Evolutionary conservation across 2,888 invertebrate genomes (phyloP).

Genomic region (Troides aeacus): DNA sequence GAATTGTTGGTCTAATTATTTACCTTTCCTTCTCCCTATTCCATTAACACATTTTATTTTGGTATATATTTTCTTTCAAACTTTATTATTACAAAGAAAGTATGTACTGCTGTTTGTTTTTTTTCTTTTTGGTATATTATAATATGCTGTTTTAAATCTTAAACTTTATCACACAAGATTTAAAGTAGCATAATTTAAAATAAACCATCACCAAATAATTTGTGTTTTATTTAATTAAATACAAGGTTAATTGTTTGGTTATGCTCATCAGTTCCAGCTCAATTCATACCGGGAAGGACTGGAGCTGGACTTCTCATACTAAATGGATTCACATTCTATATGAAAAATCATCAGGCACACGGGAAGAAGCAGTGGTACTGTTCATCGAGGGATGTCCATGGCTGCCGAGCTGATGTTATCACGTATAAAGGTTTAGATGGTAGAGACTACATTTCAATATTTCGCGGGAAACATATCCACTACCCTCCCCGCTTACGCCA

Average conservation of each 20-base stretch:
- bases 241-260: conserved; percentile 34
- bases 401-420: conserved; percentile 72
- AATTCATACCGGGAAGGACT: conserved; percentile 71
- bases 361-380: conserved; percentile 77
- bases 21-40: conserved; percentile 44
- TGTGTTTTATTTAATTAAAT: conserved; percentile 42
- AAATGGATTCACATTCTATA: conserved; percentile 73
- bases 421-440: conserved; percentile 70
- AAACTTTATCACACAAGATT: neutral
- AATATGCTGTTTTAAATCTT: conserved; percentile 18
- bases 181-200: conserved; percentile 25
- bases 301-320: conserved; percentile 69
- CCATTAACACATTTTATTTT: neutral
- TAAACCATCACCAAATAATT: conserved; percentile 37
- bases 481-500: conserved; percentile 67
- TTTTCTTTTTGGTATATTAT: neutral
- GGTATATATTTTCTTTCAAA: conserved; percentile 35
- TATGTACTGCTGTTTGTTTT: conserved; percentile 7
- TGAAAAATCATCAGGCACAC: conserved; percentile 75
- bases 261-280: conserved; percentile 67
- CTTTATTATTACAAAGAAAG: conserved; percentile 19
- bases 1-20: conserved; percentile 52
- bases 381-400: conserved; percentile 70
- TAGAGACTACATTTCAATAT: conserved; percentile 72
- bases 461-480: conserved; percentile 70